Base-by-base conservation (phyloP, 2,797 vertebrate species). In the Galaxias olidus region DNA sequence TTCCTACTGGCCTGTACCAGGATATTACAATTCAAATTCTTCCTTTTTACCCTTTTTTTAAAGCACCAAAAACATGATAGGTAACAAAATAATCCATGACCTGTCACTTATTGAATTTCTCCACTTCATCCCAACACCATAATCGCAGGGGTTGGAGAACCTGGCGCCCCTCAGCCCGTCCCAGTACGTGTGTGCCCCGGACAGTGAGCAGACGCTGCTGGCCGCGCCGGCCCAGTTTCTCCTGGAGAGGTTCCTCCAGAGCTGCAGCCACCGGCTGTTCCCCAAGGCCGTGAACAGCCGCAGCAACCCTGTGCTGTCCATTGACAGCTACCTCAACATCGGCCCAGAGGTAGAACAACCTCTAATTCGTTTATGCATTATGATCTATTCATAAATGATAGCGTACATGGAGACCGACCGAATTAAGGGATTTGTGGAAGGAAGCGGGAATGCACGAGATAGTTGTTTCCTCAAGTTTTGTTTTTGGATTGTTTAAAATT, bases 271-370 rank as follows among this genome's bases (percentile, higher is more conserved):
- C 86, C 94, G 93, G 77, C 92, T 99, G 59, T 99, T 99, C 86
- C 98, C 98, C 0, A 96, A 94, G 85, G 96, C 96, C 30, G 76
- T 95, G 49, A 84, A 85, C 44, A 97, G 96, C 89, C 90, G 89
- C 68, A 92, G 79, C 86, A 97, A 95, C 89, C 98, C 97, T 0
- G 92, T 99, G 61, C 55, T 99, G 86, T 95, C 96, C 80, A 89
- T 99, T 4, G 97, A 99, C 89, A 98, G 95, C 92, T 99, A 98
- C 90, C 93, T 99, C 82, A 96, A 98, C 91, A 89, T 98, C 5
- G 96, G 98, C 64, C 91, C 94, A 0, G 94, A 99, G 94, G 98
- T 98, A 89, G 89, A 79, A n/a, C n/a, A n/a, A n/a, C n/a, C n/a
- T n/a, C n/a, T n/a, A n/a, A n/a, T n/a, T n/a, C n/a, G n/a, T n/a